A percentile compares a stretch with the other conserved stretches of the same genome.
Evolutionary conservation across 2,888 invertebrate genomes (phyloP).

Genomic region (Papilio gigon): DNA sequence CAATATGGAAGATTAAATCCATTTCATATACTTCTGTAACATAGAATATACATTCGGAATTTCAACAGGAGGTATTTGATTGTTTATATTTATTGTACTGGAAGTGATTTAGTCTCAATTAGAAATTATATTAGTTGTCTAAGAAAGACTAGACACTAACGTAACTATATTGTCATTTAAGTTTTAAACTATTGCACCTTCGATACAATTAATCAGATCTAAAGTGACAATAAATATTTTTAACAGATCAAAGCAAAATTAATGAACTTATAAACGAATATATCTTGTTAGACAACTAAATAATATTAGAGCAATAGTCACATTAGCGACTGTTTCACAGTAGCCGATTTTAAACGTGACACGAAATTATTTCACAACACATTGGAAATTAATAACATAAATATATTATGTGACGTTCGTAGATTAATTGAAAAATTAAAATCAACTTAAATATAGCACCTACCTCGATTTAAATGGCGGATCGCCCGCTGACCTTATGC

Average conservation of each 20-base stretch:
- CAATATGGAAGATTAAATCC: conserved; percentile 60
- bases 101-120: conserved; percentile 59
- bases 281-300: conserved; percentile 69
- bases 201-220: conserved; percentile 69
- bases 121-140: conserved; percentile 50
- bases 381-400: conserved; percentile 56
- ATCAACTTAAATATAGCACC: conserved; percentile 28
- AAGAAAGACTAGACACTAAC: conserved; percentile 54
- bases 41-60: conserved; percentile 74
- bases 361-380: conserved; percentile 69
- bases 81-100: conserved; percentile 64
- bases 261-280: conserved; percentile 75
- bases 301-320: conserved; percentile 73
- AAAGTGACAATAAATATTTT: conserved; percentile 65
- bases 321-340: conserved; percentile 75
- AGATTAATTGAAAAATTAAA: conserved; percentile 28
- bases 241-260: conserved; percentile 82
- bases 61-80: conserved; percentile 74
- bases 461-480: conserved; percentile 30
- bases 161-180: conserved; percentile 46
- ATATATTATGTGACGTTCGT: conserved; percentile 47
- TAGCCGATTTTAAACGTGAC: conserved; percentile 63
- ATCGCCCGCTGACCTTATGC: conserved; percentile 38
- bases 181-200: conserved; percentile 41
- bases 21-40: conserved; percentile 68